These are phyloP conservation scores for Nannobrachium achirus DNA, from an alignment of 2,113 vertebrate species.

Conservation along the genomic window DNA sequence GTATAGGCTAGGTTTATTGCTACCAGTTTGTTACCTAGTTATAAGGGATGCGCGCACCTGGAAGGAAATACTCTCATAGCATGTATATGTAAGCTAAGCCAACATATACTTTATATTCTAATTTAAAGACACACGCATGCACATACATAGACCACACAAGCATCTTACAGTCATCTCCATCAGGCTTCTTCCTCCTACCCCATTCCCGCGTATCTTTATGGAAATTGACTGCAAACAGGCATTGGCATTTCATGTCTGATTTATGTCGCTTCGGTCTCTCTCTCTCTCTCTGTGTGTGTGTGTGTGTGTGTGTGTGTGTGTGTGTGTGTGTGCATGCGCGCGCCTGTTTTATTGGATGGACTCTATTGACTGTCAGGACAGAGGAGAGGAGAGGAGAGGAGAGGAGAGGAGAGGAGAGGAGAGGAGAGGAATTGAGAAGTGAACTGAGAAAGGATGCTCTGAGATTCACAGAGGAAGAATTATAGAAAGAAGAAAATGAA, in stretches of 20 bases:
- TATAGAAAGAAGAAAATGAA: no score
- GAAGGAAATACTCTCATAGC: constrained; percentile 31
- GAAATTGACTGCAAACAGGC: constrained; percentile 71
- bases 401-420: not conserved
- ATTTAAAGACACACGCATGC: not conserved
- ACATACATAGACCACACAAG: constrained; percentile 14
- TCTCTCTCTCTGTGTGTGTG: constrained; percentile 9
- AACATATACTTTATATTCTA: not conserved
- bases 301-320: constrained; percentile 27
- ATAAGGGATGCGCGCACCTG: no score
- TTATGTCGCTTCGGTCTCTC: constrained; percentile 44
- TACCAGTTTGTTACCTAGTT: no score
- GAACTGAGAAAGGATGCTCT: not conserved
- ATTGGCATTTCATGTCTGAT: constrained; percentile 72
- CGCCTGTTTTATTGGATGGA: constrained; percentile 65
- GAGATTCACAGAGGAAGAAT: no score
- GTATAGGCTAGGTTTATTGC: no score
- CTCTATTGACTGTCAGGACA: constrained; percentile 61
- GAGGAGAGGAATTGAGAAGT: not conserved
- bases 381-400: constrained; percentile 17
- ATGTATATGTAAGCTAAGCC: constrained; percentile 35
- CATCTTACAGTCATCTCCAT: no score
- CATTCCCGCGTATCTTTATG: constrained; percentile 75
- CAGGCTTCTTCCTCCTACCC: no score
- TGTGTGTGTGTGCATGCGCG: constrained; percentile 22